phyloP scores from a whole-genome alignment of 2,113 vertebrate species.

The Epinephelus lanceolatus region DNA sequence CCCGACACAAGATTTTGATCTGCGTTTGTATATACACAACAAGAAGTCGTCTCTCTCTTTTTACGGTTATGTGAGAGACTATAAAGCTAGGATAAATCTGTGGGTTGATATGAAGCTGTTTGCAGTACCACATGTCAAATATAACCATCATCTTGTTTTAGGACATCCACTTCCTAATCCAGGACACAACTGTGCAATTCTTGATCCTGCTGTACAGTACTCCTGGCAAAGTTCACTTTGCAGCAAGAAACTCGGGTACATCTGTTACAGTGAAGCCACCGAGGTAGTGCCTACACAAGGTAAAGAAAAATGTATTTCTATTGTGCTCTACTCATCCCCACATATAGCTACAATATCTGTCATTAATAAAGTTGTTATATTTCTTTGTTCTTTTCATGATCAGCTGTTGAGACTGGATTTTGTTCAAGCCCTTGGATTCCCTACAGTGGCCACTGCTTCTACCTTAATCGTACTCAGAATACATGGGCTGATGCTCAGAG shows the following conservation, averaged over 20 bases:
- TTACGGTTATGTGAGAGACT: no score
- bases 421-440: slow-evolving; percentile 89
- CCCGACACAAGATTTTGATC: no score
- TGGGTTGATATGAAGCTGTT: no score
- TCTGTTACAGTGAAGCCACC: slow-evolving; percentile 87
- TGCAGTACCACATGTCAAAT: no score
- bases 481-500: slow-evolving; percentile 87
- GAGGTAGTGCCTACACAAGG: slow-evolving; percentile 24
- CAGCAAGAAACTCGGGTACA: slow-evolving; percentile 87
- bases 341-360: background rate
- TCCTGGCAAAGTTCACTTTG: slow-evolving; percentile 90
- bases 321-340: background rate
- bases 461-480: slow-evolving; percentile 80
- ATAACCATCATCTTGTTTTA: slow-evolving; percentile 60
- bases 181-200: slow-evolving; percentile 85
- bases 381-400: background rate
- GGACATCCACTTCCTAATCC: slow-evolving; percentile 87
- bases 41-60: no score
- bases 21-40: no score
- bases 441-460: slow-evolving; percentile 89
- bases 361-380: background rate
- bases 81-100: no score
- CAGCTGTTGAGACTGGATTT: slow-evolving; percentile 70
- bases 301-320: slow-evolving; percentile 12
- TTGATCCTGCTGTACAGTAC: slow-evolving; percentile 79